These are phyloP conservation scores for Nematostella vectensis DNA, from an alignment of 92 coral and sea anemone species.

Conservation along the genomic window DNA sequence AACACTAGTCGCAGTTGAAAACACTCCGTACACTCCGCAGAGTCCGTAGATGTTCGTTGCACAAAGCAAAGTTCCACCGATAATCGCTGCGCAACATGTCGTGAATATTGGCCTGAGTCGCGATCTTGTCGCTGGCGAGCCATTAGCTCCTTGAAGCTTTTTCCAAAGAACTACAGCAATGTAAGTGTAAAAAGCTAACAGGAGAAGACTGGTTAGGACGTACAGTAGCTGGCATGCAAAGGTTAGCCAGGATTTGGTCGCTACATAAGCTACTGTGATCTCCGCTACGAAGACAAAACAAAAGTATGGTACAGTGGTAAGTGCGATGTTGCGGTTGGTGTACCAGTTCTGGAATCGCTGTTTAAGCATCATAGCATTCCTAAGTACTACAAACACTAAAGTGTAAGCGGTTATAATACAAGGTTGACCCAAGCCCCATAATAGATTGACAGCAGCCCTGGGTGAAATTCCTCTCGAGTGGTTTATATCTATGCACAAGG, in stretches of 20 bases:
- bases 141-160: conserved; percentile 18
- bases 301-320: conserved; percentile 60
- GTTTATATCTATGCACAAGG: conserved; percentile 50
- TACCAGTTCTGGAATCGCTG: conserved; percentile 70
- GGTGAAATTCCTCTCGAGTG: conserved; percentile 44
- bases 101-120: conserved; percentile 40
- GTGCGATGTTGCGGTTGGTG: conserved; percentile 48
- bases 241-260: conserved; percentile 28
- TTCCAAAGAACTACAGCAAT: conserved; percentile 47
- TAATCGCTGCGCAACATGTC: conserved; percentile 48
- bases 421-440: conserved; percentile 78
- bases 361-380: conserved; percentile 55
- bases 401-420: conserved; percentile 60
- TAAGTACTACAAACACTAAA: conserved; percentile 55
- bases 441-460: conserved; percentile 21
- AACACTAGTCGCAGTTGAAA: conserved; percentile 35
- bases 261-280: conserved; percentile 39
- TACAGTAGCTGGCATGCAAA: conserved; percentile 62
- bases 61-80: conserved; percentile 47
- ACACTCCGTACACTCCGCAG: conserved; percentile 54
- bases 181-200: conserved; percentile 39
- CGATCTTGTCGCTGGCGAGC: conserved; percentile 7
- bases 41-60: conserved; percentile 52
- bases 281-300: conserved; percentile 54
- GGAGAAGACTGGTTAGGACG: conserved; percentile 27